phyloP scores from a whole-genome alignment of 1,140 invertebrate genomes.

The Ridgeia piscesae region DNA sequence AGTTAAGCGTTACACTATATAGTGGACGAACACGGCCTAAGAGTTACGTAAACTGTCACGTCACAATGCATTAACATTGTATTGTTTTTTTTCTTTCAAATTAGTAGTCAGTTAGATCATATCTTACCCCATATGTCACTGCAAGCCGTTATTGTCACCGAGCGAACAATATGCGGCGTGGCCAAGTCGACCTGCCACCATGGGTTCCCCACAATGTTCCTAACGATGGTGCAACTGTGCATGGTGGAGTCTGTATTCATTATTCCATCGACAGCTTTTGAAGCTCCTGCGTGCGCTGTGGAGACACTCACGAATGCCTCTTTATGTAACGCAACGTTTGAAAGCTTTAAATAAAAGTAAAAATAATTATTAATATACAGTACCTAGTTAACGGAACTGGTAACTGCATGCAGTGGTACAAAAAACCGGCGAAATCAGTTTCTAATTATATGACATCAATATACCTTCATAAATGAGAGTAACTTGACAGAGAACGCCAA shows the following conservation, averaged over 20 bases:
- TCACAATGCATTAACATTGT: too few relatives aligned
- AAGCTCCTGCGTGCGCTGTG: not conserved
- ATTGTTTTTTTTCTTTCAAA: not conserved
- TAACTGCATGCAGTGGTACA: not conserved
- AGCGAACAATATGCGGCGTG: not conserved
- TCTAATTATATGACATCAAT: not conserved
- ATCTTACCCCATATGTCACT: not conserved
- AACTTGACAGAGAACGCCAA: not conserved
- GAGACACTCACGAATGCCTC: not conserved
- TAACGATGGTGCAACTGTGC: not conserved
- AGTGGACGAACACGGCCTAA: too few relatives aligned
- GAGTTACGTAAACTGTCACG: too few relatives aligned
- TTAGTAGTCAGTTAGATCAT: not conserved
- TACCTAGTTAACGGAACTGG: too few relatives aligned
- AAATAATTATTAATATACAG: not conserved
- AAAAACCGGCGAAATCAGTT: not conserved
- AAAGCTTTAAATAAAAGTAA: not conserved
- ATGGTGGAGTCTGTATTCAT: not conserved
- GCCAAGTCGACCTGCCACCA: not conserved
- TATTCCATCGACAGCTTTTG: not conserved
- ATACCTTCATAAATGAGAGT: not conserved
- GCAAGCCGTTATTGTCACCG: not conserved
- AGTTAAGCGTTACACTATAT: too few relatives aligned
- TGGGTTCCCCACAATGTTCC: not conserved
- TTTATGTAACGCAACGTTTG: not conserved